Percentiles rank a stretch among this genome's conserved stretches.
Evolutionary conservation across 1,140 invertebrate species (phyloP).

Genomic region (Pseudomyrmex gracilis): DNA sequence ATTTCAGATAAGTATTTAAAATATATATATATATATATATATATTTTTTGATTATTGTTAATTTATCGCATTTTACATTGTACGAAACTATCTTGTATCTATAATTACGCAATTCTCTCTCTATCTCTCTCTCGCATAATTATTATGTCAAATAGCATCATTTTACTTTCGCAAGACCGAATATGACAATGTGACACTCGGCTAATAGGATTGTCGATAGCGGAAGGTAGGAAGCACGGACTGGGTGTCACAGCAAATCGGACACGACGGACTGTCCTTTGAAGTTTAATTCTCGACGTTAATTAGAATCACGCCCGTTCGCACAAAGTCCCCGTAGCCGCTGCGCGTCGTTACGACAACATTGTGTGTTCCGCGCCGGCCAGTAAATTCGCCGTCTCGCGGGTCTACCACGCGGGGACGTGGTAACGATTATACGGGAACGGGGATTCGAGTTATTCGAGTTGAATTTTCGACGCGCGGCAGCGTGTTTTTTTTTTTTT

Average conservation of each 20-base stretch:
- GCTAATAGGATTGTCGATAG: conserved; percentile 15
- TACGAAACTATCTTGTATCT: neutral
- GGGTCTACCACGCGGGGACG: conserved; percentile 5
- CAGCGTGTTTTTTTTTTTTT: neutral
- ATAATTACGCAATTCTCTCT: neutral
- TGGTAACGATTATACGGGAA: conserved; percentile 65
- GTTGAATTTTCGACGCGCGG: conserved; percentile 37
- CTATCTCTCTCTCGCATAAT: neutral
- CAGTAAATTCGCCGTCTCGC: conserved; percentile 66
- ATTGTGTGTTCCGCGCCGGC: conserved; percentile 64
- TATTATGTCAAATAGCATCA: neutral
- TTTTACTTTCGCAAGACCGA: neutral
- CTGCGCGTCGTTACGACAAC: conserved; percentile 68
- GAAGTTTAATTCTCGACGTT: conserved; percentile 72
- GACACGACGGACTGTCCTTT: conserved; percentile 67
- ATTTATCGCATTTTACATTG: too few species aligned
- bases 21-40: too few species aligned
- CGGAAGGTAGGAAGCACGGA: neutral
- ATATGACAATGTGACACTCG: neutral
- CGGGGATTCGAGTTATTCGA: conserved; percentile 64
- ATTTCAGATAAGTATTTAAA: too few species aligned
- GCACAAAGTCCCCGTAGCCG: conserved; percentile 53
- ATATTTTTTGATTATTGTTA: too few species aligned
- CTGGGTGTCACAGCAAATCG: conserved; percentile 52
- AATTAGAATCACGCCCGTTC: conserved; percentile 66